Conservation (phyloP, 2,888 invertebrate species). For the Merodon equestris region DNA sequence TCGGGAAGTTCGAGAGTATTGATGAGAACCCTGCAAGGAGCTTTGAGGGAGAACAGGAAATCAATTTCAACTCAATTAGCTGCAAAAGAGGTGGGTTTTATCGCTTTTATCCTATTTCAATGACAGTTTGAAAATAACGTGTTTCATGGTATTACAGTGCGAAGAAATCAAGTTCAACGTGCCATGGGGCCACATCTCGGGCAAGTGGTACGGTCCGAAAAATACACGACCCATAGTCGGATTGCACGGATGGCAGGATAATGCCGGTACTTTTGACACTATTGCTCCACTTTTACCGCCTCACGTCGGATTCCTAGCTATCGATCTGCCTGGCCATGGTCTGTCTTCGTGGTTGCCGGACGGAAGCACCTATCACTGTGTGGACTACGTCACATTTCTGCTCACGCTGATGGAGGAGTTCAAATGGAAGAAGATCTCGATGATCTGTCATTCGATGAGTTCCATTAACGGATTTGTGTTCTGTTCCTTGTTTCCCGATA, state of each 20-base stretch:
- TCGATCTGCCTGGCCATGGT: constrained; percentile 87
- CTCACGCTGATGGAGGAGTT: constrained; percentile 82
- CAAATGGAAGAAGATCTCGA: constrained; percentile 84
- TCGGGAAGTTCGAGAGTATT: constrained; percentile 25
- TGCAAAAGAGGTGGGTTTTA: constrained; percentile 11
- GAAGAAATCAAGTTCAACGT: constrained; percentile 85
- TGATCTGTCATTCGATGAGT: constrained; percentile 86
- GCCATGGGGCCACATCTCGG: constrained; percentile 85
- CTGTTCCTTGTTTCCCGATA: constrained; percentile 82
- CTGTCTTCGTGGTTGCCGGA: constrained; percentile 84
- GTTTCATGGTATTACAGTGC: constrained; percentile 71
- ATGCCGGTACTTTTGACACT: constrained; percentile 86
- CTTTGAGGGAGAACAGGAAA: constrained; percentile 19
- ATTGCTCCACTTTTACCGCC: constrained; percentile 82
- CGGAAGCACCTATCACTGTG: constrained; percentile 80
- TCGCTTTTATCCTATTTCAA: background rate
- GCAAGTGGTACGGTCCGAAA: constrained; percentile 85
- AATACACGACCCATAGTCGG: constrained; percentile 84
- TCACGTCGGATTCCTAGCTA: constrained; percentile 80
- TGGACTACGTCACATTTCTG: constrained; percentile 79
- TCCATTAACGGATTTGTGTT: constrained; percentile 82
- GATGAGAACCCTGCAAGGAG: constrained; percentile 27
- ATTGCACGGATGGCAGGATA: constrained; percentile 89
- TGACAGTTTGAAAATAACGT: background rate
- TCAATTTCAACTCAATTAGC: constrained; percentile 28